Evolutionary conservation across 2,797 vertebrate species (phyloP).

Genomic region (Megaceryle alcyon): DNA sequence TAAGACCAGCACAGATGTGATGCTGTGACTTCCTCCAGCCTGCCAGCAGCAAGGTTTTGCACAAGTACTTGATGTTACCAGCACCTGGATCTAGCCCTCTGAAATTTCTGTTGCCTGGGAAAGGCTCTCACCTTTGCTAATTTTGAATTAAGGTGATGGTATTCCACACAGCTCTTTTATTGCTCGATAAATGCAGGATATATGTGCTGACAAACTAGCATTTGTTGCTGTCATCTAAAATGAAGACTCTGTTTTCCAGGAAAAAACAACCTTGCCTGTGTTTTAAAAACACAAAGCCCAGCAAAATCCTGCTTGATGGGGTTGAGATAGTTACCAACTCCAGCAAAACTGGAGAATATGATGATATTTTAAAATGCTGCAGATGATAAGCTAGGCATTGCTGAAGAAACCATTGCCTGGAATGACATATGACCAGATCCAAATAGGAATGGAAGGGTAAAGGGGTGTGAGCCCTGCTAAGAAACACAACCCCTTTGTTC

Average conservation of each 20-base stretch:
- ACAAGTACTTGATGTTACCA: background rate
- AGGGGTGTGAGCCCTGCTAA: background rate
- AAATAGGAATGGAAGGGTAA: background rate
- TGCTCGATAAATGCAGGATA: background rate
- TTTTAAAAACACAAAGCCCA: background rate
- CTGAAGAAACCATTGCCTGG: background rate
- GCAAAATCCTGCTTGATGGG: background rate
- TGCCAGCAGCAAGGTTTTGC: background rate
- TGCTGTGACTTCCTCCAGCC: background rate
- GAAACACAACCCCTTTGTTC: background rate
- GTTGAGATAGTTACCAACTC: background rate
- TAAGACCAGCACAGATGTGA: background rate
- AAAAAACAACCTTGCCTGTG: background rate
- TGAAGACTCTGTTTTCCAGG: background rate
- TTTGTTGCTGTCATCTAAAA: background rate
- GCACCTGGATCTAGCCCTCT: background rate
- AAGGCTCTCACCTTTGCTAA: background rate
- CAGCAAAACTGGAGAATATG: background rate
- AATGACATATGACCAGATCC: background rate
- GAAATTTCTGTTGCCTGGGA: background rate
- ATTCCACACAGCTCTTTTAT: background rate
- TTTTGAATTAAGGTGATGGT: background rate
- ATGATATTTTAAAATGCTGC: background rate
- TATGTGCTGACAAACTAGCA: background rate
- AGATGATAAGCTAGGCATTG: background rate